phyloP scores from a whole-genome alignment of 2,888 invertebrate genomes.

The Athalia circularis region DNA sequence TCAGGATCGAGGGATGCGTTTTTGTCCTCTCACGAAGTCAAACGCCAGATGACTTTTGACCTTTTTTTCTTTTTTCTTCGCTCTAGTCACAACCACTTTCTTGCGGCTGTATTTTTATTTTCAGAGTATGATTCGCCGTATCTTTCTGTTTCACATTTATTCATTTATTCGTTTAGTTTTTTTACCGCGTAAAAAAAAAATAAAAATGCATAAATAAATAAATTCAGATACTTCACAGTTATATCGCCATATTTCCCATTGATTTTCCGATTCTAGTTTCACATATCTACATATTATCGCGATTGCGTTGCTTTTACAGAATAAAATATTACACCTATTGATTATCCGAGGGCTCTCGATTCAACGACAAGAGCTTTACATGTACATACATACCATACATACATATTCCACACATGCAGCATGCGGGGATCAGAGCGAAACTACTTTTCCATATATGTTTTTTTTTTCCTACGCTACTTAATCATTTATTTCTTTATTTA shows the following conservation, averaged over 20 bases:
- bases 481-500: not conserved
- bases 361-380: conserved; percentile 2
- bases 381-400: not conserved
- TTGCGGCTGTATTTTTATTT: not conserved
- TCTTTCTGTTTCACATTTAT: not conserved
- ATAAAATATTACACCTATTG: not conserved
- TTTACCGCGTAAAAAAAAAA: too few species aligned
- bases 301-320: not conserved
- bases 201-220: too few species aligned
- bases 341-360: conserved; percentile 4
- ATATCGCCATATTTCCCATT: too few species aligned
- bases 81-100: not conserved
- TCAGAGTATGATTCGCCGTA: not conserved
- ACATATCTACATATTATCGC: not conserved
- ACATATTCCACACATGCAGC: not conserved
- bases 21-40: not conserved
- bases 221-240: too few species aligned
- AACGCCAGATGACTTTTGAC: not conserved
- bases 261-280: too few species aligned
- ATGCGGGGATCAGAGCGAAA: not conserved
- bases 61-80: not conserved
- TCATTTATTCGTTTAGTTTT: too few species aligned
- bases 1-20: conserved; percentile 13
- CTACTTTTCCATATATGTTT: not conserved
- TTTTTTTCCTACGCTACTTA: not conserved